phyloP scores from a whole-genome alignment of 35 echinoderm and acorn worm genomes.

The Apostichopus parvimensis region DNA sequence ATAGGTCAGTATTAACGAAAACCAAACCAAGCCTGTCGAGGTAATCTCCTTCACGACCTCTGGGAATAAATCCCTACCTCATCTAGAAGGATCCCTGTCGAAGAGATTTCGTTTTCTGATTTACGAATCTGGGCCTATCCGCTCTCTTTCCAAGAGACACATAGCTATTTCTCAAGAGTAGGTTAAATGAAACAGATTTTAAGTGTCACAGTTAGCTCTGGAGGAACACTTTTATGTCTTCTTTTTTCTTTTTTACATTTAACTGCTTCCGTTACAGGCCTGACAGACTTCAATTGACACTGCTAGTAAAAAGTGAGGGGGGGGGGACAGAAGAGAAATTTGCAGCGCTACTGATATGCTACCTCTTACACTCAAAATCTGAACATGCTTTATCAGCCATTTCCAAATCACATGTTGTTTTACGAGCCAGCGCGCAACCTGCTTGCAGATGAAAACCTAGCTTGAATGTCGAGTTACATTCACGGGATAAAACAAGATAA shows the following conservation, averaged over 20 bases:
- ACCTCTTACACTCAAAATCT: background rate
- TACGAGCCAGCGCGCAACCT: background rate
- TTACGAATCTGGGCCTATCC: background rate
- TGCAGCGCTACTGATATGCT: background rate
- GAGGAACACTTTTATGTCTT: background rate
- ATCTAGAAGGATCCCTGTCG: background rate
- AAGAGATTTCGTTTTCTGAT: background rate
- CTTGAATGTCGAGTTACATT: background rate
- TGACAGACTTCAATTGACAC: background rate
- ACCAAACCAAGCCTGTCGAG: background rate
- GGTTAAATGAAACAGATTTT: conserved; percentile 10
- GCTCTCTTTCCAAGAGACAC: background rate
- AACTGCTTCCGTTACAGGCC: background rate
- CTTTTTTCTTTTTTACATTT: background rate
- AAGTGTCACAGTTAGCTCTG: background rate
- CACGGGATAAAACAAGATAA: background rate
- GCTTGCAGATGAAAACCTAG: background rate
- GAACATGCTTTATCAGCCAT: background rate
- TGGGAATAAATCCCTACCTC: background rate
- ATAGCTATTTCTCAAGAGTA: background rate
- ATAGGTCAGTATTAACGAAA: background rate
- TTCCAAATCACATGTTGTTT: background rate
- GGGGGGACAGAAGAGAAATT: background rate
- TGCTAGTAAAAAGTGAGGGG: background rate
- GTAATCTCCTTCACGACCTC: background rate